Evolutionary conservation across 2,113 vertebrate species (phyloP), one percentile per base, ranked within the genome.

Genomic region (Ranitomeya imitator): DNA sequence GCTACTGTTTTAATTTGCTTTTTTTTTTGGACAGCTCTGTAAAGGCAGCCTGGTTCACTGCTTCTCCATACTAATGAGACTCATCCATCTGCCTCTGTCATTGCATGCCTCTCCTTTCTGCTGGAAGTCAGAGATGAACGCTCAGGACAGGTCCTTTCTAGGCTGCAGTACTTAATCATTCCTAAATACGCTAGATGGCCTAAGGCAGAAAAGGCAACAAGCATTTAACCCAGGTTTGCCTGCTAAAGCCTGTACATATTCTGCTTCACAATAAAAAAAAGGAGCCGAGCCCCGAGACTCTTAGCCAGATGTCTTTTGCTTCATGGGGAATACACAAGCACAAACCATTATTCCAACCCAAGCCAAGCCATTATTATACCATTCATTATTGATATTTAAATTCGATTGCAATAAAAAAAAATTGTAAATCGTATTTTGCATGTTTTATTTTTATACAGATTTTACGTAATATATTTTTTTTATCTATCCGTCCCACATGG

Each of bases 1-100:
- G 93, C 92, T 95, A 92, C 95, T 94, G 85, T 95, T 96, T 95
- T 95, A 96, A 96, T 96, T 95, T 96, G 94, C 93, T 94, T 90
- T 92, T 83, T 83, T 83, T 93, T 95, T 95, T 95, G 95, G 95
- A 95, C 95, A 95, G 94, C 94, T 96, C 94, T 93, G 95, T 95
- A 94, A 95, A 95, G 95, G 95, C 95, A 96, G 96, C 93, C 95
- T 96, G 95, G 95, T 96, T 95, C 92, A 92, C 94, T 94, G 95
- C 93, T 93, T 95, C 88, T 87, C 95, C 94, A 95, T 96, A 96
- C 95, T 96, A 96, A 96, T 96, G 96, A 96, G 96, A 95, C 95
- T 96, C 96, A 96, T 96, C 95, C 95, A 96, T 96, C 96, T 96
- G 95, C 95, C 93, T 96, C 94, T 96, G 95, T 96, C 96, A 96